These are phyloP conservation scores for Cheirogaleus medius DNA, from an alignment of 2,113 vertebrate species.

Conservation along the genomic window DNA sequence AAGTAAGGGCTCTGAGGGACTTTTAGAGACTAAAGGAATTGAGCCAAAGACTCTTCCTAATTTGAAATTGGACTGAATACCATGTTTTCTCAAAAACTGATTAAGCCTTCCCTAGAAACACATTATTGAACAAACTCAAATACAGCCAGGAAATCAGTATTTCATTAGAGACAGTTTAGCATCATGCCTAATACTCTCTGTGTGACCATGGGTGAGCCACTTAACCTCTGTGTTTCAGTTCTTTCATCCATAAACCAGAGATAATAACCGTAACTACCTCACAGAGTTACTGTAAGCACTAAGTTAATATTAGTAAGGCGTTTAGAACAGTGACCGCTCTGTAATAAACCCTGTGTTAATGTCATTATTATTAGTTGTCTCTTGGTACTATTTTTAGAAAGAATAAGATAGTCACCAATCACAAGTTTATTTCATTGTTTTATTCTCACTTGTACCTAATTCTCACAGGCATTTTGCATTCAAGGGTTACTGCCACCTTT, in stretches of 20 bases:
- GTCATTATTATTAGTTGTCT: neutral
- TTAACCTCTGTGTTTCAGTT: neutral
- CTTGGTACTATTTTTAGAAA: neutral
- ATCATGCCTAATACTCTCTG: neutral
- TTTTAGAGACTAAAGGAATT: conserved; percentile 78
- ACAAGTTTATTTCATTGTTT: neutral
- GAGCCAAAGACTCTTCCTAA: conserved; percentile 75
- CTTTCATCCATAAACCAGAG: neutral
- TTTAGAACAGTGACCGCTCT: neutral
- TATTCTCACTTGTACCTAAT: neutral
- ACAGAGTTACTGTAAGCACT: neutral
- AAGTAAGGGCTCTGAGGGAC: conserved; percentile 79
- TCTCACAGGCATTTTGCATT: neutral
- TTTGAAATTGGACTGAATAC: conserved; percentile 66
- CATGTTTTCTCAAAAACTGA: conserved; percentile 71
- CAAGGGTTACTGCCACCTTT: neutral
- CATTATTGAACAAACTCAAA: conserved; percentile 61
- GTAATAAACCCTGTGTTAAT: neutral
- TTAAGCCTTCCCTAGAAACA: conserved; percentile 73
- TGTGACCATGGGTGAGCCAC: neutral
- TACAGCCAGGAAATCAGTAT: conserved; percentile 54
- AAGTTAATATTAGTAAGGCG: neutral
- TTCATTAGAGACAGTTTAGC: conserved; percentile 53
- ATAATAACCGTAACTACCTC: neutral
- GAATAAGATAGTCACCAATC: conserved; percentile 22